Evolutionary conservation across 1,140 invertebrate species (phyloP).

Genomic region (Chironomus tepperi): DNA sequence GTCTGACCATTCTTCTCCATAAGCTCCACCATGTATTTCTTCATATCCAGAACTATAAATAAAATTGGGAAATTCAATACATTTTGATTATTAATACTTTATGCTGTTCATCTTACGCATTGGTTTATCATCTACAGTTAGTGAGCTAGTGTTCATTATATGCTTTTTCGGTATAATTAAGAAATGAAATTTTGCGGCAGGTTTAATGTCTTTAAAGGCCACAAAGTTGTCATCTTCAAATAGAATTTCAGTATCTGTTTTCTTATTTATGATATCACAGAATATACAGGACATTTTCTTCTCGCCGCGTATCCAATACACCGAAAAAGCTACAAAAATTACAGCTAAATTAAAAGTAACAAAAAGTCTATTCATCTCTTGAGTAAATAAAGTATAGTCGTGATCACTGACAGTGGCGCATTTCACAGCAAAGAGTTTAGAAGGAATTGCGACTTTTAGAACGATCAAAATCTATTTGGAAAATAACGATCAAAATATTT

Average conservation of each 20-base stretch:
- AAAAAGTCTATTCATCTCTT: neutral
- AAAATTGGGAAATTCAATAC: conserved; percentile 33
- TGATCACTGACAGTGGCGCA: too few relatives aligned
- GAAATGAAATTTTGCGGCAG: conserved; percentile 71
- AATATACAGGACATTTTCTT: conserved; percentile 49
- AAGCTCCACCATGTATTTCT: conserved; percentile 39
- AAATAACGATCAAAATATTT: too few relatives aligned
- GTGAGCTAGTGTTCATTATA: conserved; percentile 58
- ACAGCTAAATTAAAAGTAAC: neutral
- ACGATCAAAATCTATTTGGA: too few relatives aligned
- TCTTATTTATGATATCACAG: conserved; percentile 57
- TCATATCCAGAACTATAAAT: conserved; percentile 53
- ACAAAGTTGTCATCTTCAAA: conserved; percentile 66
- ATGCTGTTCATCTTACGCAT: conserved; percentile 49
- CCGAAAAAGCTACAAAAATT: neutral
- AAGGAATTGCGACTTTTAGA: too few relatives aligned
- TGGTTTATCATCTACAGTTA: conserved; percentile 52
- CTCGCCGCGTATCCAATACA: neutral
- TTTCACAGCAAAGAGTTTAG: neutral
- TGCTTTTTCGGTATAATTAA: conserved; percentile 71
- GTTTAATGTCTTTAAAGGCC: conserved; percentile 76
- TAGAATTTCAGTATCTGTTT: conserved; percentile 47
- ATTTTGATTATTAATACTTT: conserved; percentile 1
- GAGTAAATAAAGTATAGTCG: too few relatives aligned
- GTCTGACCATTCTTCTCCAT: conserved; percentile 43